Evolutionary conservation across 2,888 invertebrate genomes (phyloP).

Genomic region (Caenorhabditis sulstoni): DNA sequence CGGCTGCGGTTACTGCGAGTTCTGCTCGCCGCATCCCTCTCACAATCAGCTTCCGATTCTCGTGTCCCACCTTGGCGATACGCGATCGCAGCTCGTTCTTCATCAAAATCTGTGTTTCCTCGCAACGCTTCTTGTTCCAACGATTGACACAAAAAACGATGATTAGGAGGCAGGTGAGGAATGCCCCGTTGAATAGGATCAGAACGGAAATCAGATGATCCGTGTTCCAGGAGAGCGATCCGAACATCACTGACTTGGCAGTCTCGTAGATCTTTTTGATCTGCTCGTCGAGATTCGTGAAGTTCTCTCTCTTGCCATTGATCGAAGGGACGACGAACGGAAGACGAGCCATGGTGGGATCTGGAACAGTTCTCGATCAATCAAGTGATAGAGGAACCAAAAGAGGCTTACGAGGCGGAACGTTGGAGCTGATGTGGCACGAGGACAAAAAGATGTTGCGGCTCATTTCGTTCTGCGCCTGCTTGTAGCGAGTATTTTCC

Average conservation of each 20-base stretch:
- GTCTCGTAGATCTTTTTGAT: slow-evolving; percentile 44
- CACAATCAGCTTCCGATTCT: slow-evolving; percentile 45
- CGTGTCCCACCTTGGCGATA: slow-evolving; percentile 27
- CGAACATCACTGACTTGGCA: slow-evolving; percentile 52
- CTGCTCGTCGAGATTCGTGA: slow-evolving; percentile 38
- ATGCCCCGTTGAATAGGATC: slow-evolving; percentile 34
- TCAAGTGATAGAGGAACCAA: too few relatives aligned
- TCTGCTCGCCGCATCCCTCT: slow-evolving; percentile 57
- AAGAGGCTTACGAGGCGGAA: slow-evolving; percentile 45
- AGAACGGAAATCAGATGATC: slow-evolving; percentile 57
- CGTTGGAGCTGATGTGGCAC: slow-evolving; percentile 50
- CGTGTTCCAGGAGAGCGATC: slow-evolving; percentile 53
- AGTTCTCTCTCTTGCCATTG: slow-evolving; percentile 17
- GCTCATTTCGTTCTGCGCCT: slow-evolving; percentile 45
- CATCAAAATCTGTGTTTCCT: slow-evolving; percentile 17
- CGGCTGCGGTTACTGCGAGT: slow-evolving; percentile 54
- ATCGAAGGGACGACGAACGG: slow-evolving; percentile 25
- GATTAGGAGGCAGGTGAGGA: slow-evolving; percentile 35
- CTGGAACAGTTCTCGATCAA: slow-evolving; percentile 8
- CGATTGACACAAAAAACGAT: slow-evolving; percentile 44
- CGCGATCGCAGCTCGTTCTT: slow-evolving; percentile 34
- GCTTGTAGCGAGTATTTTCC: slow-evolving; percentile 37
- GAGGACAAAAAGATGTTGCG: slow-evolving; percentile 46
- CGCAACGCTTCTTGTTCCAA: slow-evolving; percentile 40
- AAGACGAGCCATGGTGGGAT: slow-evolving; percentile 28